Conservation (phyloP, 1,140 invertebrate species). For the Pararge aegeria region DNA sequence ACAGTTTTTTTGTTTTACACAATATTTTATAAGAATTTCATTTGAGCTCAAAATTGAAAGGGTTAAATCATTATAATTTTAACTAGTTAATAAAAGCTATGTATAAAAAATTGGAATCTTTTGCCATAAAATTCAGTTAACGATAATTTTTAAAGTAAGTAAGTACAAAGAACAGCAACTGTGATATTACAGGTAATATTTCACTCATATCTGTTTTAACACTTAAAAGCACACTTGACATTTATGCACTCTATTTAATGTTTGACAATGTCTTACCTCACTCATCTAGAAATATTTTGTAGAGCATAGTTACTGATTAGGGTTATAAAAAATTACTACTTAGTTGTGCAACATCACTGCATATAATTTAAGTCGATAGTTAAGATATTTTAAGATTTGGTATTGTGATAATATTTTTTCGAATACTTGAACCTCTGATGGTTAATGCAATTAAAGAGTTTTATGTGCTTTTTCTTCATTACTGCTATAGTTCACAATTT, state of each 20-base stretch:
- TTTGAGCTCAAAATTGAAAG: conserved; percentile 5
- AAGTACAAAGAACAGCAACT: conserved; percentile 31
- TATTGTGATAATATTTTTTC: not conserved
- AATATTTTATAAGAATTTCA: not conserved
- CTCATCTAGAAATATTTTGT: conserved; percentile 6
- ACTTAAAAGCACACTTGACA: conserved; percentile 1
- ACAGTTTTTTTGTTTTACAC: not conserved
- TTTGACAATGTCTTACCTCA: conserved; percentile 12
- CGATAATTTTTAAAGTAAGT: conserved; percentile 14
- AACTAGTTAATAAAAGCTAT: not conserved
- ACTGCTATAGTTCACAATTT: no score
- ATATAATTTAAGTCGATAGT: conserved; percentile 1
- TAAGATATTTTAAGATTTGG: conserved; percentile 7
- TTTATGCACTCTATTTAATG: conserved; percentile 5
- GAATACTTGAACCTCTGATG: not conserved
- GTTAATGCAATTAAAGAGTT: no score
- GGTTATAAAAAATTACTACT: conserved; percentile 4
- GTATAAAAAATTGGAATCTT: conserved; percentile 7
- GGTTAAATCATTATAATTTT: conserved; percentile 3
- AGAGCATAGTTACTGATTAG: conserved; percentile 24
- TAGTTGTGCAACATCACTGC: conserved; percentile 21
- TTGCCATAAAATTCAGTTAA: conserved; percentile 15
- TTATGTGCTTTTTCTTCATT: no score
- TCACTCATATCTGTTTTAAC: conserved; percentile 23
- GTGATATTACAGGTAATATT: conserved; percentile 32